These are phyloP conservation scores for Penaeus indicus DNA, from an alignment of 1,140 invertebrate species.

Conservation along the genomic window DNA sequence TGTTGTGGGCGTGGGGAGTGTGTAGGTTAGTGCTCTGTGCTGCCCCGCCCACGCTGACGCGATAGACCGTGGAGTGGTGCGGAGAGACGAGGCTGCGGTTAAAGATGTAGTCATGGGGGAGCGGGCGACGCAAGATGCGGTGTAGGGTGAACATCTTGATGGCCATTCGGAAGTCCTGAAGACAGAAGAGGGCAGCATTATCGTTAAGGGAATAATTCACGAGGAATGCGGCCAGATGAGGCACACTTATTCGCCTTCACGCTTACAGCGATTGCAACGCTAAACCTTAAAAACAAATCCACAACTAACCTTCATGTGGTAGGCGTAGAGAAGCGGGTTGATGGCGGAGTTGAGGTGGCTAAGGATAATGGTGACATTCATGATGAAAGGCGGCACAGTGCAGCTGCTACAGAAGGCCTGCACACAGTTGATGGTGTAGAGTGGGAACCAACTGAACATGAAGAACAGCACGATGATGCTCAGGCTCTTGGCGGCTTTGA, in stretches of 20 bases:
- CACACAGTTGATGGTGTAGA: slow-evolving; percentile 92
- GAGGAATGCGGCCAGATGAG: background rate
- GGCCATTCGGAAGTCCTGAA: slow-evolving; percentile 49
- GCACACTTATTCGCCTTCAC: background rate
- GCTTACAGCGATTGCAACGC: background rate
- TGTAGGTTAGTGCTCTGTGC: slow-evolving; percentile 26
- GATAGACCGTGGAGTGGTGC: slow-evolving; percentile 41
- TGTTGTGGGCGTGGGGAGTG: slow-evolving; percentile 32
- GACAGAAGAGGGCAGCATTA: background rate
- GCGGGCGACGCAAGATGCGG: slow-evolving; percentile 28
- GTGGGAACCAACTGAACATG: slow-evolving; percentile 91
- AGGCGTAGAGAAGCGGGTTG: slow-evolving; percentile 90
- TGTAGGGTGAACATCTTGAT: slow-evolving; percentile 46
- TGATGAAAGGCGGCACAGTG: slow-evolving; percentile 78
- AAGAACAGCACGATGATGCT: slow-evolving; percentile 92
- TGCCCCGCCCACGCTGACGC: background rate
- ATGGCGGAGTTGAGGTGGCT: slow-evolving; percentile 91
- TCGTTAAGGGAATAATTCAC: background rate
- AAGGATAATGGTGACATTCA: slow-evolving; percentile 87
- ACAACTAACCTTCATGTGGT: slow-evolving; percentile 80
- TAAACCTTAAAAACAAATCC: background rate
- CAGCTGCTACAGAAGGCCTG: slow-evolving; percentile 81
- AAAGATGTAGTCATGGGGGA: background rate
- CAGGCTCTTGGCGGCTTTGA: slow-evolving; percentile 91
- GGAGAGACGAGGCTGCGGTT: slow-evolving; percentile 42